These are phyloP conservation scores for Phortica magna DNA, from an alignment of 2,888 invertebrate species.

Conservation along the genomic window DNA sequence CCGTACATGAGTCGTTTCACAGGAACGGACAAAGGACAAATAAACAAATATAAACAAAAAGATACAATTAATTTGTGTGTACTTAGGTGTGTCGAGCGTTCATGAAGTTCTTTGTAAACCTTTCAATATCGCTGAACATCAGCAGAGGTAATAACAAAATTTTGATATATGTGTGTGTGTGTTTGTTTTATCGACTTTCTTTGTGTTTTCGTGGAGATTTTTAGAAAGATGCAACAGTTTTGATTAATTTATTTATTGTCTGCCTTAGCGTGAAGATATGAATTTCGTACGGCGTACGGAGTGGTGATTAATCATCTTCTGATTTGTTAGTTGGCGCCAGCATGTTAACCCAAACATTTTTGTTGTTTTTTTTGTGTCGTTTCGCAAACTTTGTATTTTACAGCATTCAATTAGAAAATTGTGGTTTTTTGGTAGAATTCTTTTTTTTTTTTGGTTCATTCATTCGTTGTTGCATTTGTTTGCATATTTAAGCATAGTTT, in stretches of 20 bases:
- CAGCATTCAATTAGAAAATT: background rate
- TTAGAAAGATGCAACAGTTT: conserved; percentile 48
- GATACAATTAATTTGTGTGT: conserved; percentile 15
- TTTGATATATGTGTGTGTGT: background rate
- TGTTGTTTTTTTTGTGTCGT: background rate
- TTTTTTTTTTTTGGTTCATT: background rate
- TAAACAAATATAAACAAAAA: background rate
- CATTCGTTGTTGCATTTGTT: background rate
- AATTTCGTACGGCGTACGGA: background rate
- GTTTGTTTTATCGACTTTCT: background rate
- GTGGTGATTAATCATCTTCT: conserved; percentile 3
- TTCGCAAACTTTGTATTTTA: background rate
- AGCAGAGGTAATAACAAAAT: conserved; percentile 8
- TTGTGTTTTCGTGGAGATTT: background rate
- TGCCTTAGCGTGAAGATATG: conserved; percentile 7
- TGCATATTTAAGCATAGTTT: background rate
- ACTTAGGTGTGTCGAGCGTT: background rate
- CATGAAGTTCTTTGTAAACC: background rate
- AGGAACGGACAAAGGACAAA: conserved; percentile 23
- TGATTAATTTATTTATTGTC: conserved; percentile 65
- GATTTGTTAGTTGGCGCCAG: conserved; percentile 7
- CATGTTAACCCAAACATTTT: background rate
- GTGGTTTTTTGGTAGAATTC: background rate
- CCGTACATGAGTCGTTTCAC: conserved; percentile 7
- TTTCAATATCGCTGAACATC: background rate